Evolutionary conservation across 2,113 vertebrate genomes (phyloP), one percentile per base, ranked within the genome.

Genomic region (Mus pahari): DNA sequence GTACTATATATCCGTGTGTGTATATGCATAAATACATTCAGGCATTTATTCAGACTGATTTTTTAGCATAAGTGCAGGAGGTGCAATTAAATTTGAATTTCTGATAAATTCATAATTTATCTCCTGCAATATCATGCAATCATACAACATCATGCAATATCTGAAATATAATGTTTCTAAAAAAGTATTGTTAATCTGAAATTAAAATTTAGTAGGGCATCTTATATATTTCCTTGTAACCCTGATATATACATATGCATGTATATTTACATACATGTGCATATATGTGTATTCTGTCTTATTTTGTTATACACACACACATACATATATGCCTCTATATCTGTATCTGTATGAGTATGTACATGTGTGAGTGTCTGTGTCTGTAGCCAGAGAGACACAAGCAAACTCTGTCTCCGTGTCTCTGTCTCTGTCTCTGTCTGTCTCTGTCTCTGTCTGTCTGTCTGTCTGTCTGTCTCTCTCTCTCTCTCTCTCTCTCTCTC

Each of bases 31-130:
- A 16, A 16, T 22, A 48, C 20, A 33, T 26, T 53, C 77, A 64
- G 2, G 17, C 48, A 62, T 42, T 60, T 62, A 82, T 81, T 82
- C 66, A 31, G 36, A 9, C 71, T 66, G 10, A 31, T 60, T 10
- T 70, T 75, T 93, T 74, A 89, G 22, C 64, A 88, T 93, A 89
- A 74, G 24, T 53, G 39, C 7, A 93, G 11, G 8, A 36, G 64
- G 36, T 64, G 20, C 39, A 75, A 20, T 81, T 84, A 84, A 94
- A 90, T 71, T 79, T 90, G 14, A 94, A 92, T 79, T 96, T 87
- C 79, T 93, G 39, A 83, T 48, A 60, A 90, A 82, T 10, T 4
- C 55, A 8, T 20, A 66, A 68, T 70, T 96, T 83, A 16, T 36
- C 13, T 22, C 26, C 24, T 78, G 28, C 3, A 50, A 39, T 60